phyloP scores from a whole-genome alignment of 2,797 vertebrate species.

The Luscinia luscinia region DNA sequence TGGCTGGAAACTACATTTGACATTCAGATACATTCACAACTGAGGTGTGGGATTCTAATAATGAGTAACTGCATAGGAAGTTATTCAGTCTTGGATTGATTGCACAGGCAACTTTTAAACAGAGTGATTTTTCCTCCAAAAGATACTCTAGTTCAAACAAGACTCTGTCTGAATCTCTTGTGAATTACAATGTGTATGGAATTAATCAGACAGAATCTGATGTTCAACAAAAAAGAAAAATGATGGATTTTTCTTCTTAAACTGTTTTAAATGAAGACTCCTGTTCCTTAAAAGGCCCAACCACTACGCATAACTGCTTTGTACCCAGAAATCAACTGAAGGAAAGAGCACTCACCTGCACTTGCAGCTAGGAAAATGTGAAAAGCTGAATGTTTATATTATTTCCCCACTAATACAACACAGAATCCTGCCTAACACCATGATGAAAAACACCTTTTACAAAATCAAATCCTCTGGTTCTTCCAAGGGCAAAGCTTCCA shows the following conservation, averaged over 20 bases:
- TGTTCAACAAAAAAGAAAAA: not conserved
- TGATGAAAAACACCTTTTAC: not conserved
- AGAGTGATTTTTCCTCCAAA: not conserved
- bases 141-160: not conserved
- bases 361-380: not conserved
- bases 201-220: constrained; percentile 18
- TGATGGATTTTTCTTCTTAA: not conserved
- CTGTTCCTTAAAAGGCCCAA: not conserved
- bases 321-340: not conserved
- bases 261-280: not conserved
- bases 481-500: not conserved
- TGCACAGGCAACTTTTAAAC: constrained; percentile 6
- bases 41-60: not conserved
- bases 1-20: not conserved
- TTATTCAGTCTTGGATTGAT: not conserved
- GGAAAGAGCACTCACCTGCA: not conserved
- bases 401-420: not conserved
- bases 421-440: not conserved
- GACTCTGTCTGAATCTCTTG: not conserved
- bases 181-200: constrained; percentile 19
- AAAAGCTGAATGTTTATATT: not conserved
- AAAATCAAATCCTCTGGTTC: not conserved
- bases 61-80: not conserved
- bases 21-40: not conserved
- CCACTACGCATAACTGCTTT: not conserved